Evolutionary conservation across 2,797 vertebrate species (phyloP), one percentile per base, ranked within the genome.

Genomic region (Eulemur rubriventer): DNA sequence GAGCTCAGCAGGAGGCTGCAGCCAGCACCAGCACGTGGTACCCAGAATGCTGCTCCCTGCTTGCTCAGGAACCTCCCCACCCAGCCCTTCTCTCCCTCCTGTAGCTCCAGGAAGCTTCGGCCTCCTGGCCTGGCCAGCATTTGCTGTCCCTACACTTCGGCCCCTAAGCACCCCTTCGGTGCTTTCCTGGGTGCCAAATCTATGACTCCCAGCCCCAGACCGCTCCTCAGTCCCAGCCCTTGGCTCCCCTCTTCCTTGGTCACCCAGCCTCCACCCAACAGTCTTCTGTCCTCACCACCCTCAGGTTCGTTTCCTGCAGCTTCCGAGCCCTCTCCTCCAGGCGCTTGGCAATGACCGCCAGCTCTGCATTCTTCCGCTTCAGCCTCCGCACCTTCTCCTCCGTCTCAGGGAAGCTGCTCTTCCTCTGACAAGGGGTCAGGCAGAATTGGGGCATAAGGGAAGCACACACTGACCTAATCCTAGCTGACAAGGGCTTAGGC

Each of bases 321-420:
- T 99, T 99, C 46, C 98, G 98, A 1, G 99, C 99, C 98, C 99
- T 99, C 93, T 99, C 99, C 97, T 99, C 99, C 98, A 99, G 99
- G 76, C 99, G 99, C 98, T 99, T 99, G 91, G 99, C 99, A 0
- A 99, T 99, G 98, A 99, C 99, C 0, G 99, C 99, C 98, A 99
- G 99, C 98, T 99, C 99, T 0, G 99, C 99, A 1, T 99, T 99
- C 98, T 99, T 99, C 97, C 99, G 99, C 98, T 99, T 99, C 97
- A 99, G 98, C 93, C 99, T 99, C 98, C 99, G 99, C 97, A 99
- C 99, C 98, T 99, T 99, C 99, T 99, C 99, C 98, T 99, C 99
- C 0, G 99, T 99, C 98, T 99, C 99, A 0, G 99, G 99, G 95
- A 99, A 99, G 90, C 99, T 99, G 99, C 99, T 99, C 98, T 99